A percentile compares a stretch with the other conserved stretches of the same genome.
Conservation (phyloP, 2,797 vertebrate species). For the Centropyge bicolor region DNA sequence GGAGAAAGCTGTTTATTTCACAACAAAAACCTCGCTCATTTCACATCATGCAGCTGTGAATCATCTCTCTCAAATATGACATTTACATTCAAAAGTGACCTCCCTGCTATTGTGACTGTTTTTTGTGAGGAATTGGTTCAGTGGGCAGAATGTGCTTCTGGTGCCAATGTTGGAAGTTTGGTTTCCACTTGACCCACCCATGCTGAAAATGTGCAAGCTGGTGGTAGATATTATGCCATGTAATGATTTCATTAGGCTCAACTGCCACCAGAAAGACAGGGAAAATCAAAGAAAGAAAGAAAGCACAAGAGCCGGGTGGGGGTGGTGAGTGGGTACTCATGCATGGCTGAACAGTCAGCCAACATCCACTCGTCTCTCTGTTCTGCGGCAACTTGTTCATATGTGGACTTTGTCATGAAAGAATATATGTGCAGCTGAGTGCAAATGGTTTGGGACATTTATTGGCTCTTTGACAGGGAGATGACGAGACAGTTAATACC, state of each 20-base stretch:
- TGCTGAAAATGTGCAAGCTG: conserved; percentile 56
- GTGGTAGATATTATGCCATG: conserved; percentile 44
- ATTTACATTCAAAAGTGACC: conserved; percentile 14
- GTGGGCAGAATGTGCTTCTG: conserved; percentile 26
- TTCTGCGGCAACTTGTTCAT: conserved; percentile 25
- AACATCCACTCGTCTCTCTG: conserved; percentile 40
- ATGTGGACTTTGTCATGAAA: conserved; percentile 15
- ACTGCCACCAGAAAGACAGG: conserved; percentile 37
- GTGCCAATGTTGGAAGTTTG: conserved; percentile 41
- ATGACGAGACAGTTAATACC: background rate
- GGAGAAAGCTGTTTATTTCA: conserved; percentile 13
- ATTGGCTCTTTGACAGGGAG: background rate
- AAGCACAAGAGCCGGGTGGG: conserved; percentile 16
- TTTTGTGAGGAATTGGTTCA: conserved; percentile 34
- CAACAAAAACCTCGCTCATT: conserved; percentile 1
- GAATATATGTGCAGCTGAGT: background rate
- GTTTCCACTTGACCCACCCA: conserved; percentile 49
- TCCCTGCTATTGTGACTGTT: conserved; percentile 21
- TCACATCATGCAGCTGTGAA: background rate
- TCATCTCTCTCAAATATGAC: conserved; percentile 31
- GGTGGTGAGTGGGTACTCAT: conserved; percentile 31
- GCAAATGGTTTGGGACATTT: background rate
- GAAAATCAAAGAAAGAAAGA: conserved; percentile 22
- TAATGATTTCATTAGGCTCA: conserved; percentile 51
- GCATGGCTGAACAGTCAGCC: conserved; percentile 39